Evolutionary conservation across 1,140 invertebrate genomes (phyloP).

Genomic region (Laupala kohalensis): DNA sequence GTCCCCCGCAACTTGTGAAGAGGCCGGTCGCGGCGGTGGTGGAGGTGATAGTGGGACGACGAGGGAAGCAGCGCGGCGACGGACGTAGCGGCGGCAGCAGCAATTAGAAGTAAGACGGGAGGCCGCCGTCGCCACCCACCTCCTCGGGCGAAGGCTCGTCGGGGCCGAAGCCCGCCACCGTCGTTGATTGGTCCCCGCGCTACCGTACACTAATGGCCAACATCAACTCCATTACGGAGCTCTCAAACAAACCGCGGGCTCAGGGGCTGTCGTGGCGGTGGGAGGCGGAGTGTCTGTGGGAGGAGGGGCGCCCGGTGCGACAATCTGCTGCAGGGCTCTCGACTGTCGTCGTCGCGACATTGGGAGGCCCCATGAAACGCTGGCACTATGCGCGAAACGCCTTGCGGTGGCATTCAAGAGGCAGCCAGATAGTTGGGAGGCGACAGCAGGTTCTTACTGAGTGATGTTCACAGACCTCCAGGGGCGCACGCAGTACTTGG

Average conservation of each 20-base stretch:
- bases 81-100: not conserved
- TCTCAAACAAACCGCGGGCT: not conserved
- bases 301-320: not conserved
- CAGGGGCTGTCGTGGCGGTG: not conserved
- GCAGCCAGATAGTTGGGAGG: no score
- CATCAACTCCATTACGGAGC: not conserved
- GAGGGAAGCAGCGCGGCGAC: not conserved
- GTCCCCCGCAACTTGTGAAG: not conserved
- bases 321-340: not conserved
- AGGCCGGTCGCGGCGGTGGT: not conserved
- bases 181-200: not conserved
- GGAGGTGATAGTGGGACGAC: not conserved
- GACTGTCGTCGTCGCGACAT: not conserved
- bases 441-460: no score
- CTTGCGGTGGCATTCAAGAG: no score
- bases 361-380: no score
- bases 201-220: not conserved
- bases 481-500: no score
- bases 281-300: no score
- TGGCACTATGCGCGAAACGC: not conserved
- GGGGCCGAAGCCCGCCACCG: not conserved
- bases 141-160: not conserved
- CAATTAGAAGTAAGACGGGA: not conserved
- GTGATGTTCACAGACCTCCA: no score
- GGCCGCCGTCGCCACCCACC: not conserved